These are phyloP conservation scores for Platysteira castanea DNA, from an alignment of 2,113 vertebrate species.

Conservation along the genomic window DNA sequence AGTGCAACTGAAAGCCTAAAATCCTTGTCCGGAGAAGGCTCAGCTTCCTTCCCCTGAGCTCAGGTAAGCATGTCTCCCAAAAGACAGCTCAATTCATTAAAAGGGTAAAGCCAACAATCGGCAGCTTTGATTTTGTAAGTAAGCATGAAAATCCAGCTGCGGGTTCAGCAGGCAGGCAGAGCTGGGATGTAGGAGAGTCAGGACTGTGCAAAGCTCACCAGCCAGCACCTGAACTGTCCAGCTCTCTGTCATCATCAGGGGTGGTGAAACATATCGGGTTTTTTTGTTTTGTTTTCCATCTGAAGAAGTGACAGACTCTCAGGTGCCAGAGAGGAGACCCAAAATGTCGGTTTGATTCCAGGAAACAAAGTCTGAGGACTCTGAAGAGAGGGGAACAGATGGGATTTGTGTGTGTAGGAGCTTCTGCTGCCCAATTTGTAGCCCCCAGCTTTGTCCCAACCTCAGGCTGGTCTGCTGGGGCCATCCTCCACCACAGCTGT, in stretches of 20 bases:
- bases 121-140: background rate
- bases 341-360: background rate
- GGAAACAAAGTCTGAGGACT: background rate
- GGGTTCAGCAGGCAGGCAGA: background rate
- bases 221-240: background rate
- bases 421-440: background rate
- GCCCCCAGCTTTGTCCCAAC: background rate
- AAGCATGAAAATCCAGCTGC: background rate
- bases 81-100: background rate
- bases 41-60: background rate
- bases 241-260: background rate
- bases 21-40: background rate
- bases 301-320: background rate
- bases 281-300: background rate
- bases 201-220: background rate
- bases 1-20: background rate
- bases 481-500: background rate
- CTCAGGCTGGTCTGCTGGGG: background rate
- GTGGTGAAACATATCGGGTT: fast-evolving
- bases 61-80: background rate
- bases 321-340: background rate
- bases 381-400: background rate
- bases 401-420: background rate
- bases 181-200: background rate
- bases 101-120: background rate